Conservation (phyloP, 1,140 invertebrate genomes). For the Philaenus spumarius region DNA sequence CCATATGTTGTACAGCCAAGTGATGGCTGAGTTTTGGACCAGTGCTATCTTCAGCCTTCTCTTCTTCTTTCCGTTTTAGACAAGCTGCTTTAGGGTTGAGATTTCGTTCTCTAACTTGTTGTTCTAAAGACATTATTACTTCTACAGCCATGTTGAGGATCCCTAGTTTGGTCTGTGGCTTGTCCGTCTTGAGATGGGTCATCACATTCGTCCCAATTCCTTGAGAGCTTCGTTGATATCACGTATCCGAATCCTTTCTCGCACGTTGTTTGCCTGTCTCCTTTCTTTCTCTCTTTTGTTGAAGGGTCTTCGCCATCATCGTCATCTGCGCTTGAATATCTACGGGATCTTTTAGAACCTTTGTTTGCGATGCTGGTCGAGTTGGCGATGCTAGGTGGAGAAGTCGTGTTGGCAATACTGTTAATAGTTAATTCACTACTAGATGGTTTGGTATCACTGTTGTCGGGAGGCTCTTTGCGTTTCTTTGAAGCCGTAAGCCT, state of each 20-base stretch:
- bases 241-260: conserved; percentile 95
- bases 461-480: conserved; percentile 75
- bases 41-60: conserved; percentile 90
- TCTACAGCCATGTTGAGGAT: conserved; percentile 97
- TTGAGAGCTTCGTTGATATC: conserved; percentile 97
- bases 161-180: conserved; percentile 93
- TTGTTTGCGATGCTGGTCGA: conserved; percentile 42
- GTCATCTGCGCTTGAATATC: conserved; percentile 71
- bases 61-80: conserved; percentile 93
- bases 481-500: conserved; percentile 61
- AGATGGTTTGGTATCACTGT: conserved; percentile 64
- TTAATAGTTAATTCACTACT: conserved; percentile 46
- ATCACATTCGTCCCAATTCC: conserved; percentile 95
- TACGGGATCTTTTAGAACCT: conserved; percentile 60
- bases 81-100: conserved; percentile 97
- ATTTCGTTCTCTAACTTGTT: conserved; percentile 96
- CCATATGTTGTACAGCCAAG: conserved; percentile 36
- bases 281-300: conserved; percentile 88
- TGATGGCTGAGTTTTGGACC: conserved; percentile 65
- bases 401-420: conserved; percentile 45
- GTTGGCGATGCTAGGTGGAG: conserved; percentile 46
- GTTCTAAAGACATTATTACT: conserved; percentile 94
- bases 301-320: conserved; percentile 66
- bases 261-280: conserved; percentile 98
- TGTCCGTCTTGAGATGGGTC: conserved; percentile 91